phyloP scores from a whole-genome alignment of 2,888 invertebrate genomes.

The Rhingia campestris region DNA sequence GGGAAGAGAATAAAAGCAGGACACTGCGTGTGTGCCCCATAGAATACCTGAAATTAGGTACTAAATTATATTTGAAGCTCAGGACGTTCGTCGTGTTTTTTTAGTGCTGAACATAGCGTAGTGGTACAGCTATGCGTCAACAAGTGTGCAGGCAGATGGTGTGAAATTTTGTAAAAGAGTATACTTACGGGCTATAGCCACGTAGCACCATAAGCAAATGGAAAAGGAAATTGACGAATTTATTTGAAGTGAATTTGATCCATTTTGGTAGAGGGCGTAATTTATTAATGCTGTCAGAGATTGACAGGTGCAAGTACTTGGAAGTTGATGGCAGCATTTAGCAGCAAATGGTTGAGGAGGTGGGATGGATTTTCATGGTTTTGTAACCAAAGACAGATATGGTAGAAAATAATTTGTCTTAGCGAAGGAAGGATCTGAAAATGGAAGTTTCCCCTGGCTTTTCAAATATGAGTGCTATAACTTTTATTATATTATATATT shows the following conservation, averaged over 20 bases:
- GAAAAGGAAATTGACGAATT: slow-evolving; percentile 48
- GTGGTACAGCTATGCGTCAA: slow-evolving; percentile 27
- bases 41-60: slow-evolving; percentile 56
- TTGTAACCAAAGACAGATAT: too few relatives aligned
- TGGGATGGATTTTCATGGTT: too few relatives aligned
- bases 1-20: slow-evolving; percentile 52
- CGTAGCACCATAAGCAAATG: slow-evolving; percentile 26
- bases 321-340: slow-evolving; percentile 23
- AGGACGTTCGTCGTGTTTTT: slow-evolving; percentile 43
- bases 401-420: too few relatives aligned
- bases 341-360: neutral
- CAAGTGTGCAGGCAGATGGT: slow-evolving; percentile 25
- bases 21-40: slow-evolving; percentile 43
- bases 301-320: slow-evolving; percentile 40
- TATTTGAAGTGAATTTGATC: slow-evolving; percentile 66
- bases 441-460: too few relatives aligned
- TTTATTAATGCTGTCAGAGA: slow-evolving; percentile 55
- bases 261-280: slow-evolving; percentile 49
- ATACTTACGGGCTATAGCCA: slow-evolving; percentile 28
- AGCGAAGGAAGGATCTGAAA: too few relatives aligned
- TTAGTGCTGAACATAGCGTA: neutral
- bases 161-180: slow-evolving; percentile 14
- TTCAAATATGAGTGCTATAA: too few relatives aligned
- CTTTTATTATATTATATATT: too few relatives aligned
- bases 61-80: slow-evolving; percentile 63